Base-by-base conservation (phyloP, 2,113 vertebrate genomes). In the Cyprinodon brontotheroides region DNA sequence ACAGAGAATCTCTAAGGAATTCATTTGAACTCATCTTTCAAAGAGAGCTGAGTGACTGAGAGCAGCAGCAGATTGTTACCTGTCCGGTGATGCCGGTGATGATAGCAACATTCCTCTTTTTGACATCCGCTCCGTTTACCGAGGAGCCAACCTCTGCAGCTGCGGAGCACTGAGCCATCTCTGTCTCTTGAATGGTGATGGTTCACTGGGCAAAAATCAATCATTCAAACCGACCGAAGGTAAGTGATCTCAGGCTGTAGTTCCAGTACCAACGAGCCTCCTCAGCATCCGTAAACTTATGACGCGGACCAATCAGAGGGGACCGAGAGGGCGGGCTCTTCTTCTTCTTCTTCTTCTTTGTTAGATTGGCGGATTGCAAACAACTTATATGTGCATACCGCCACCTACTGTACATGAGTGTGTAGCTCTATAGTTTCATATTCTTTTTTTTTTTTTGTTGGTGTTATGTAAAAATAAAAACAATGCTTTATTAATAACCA, bases 11-110 rank as follows among this genome's bases (percentile, higher is more conserved):
- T 15, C 3, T 65, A n/a, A 2, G 14, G 17, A n/a, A 2, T 29
- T 47, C 11, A 29, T n/a, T 47, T 45, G 15, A 45, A 66, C 39
- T 1, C 40, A 65, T 43, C 20, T 43, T 9, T 22, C 40, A 13
- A 4, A 15, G 12, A 29, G 4, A 20, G 15, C 13, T 15, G 5
- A n/a, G 50, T 57, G 50, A 0, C 50, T 57, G 50, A n/a, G 50
- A 57, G 20, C 17, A 45, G 43, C 43, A 57, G 53, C 17, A 7
- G 36, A 17, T 4, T 9, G 67, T 70, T 91, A 94, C 94, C 94
- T 94, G 94, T 5, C 93, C 94, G 39, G 93, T 94, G 86, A 94
- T 94, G 76, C 94, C 94, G 40, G 94, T 94, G 72, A 94, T 91
- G 9, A 94, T 59, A 0, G 94, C 94, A 40, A 94, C 92, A 59